phyloP scores from a whole-genome alignment of 1,140 invertebrate genomes.

The Lepidurus packardi region DNA sequence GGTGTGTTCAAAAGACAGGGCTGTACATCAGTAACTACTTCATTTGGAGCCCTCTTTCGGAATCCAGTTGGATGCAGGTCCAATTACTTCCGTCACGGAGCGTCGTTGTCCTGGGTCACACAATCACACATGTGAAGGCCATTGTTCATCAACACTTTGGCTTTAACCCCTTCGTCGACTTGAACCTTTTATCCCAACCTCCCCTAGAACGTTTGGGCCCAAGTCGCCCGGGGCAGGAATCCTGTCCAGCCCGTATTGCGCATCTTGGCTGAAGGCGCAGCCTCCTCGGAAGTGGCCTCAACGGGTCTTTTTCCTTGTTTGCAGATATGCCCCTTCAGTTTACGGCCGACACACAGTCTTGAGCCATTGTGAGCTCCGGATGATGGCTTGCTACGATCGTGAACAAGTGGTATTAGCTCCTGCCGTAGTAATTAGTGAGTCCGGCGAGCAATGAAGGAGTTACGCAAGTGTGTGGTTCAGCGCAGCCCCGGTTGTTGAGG shows the following conservation, averaged over 20 bases:
- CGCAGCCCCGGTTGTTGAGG: background rate
- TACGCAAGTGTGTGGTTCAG: background rate
- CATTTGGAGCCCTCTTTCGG: too few relatives aligned
- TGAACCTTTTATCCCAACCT: background rate
- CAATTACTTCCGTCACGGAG: background rate
- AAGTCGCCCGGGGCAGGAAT: background rate
- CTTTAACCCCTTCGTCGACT: background rate
- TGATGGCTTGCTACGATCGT: background rate
- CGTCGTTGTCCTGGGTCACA: background rate
- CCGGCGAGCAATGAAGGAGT: background rate
- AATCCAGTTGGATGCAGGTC: background rate
- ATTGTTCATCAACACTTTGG: constrained; percentile 19
- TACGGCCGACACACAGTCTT: background rate
- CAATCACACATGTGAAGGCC: constrained; percentile 18
- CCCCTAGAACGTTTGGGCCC: background rate
- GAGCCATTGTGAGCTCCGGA: background rate
- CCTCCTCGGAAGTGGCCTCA: background rate
- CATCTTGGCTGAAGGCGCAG: constrained; percentile 14
- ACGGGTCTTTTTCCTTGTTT: constrained; percentile 14
- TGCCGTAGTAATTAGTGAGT: background rate
- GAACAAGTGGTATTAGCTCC: background rate
- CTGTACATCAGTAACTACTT: too few relatives aligned
- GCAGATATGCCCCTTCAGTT: constrained; percentile 5
- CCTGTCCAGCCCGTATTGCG: background rate
- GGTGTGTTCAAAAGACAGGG: too few relatives aligned